Conservation (phyloP, 2,888 invertebrate genomes). For the Machimus rusticus region DNA sequence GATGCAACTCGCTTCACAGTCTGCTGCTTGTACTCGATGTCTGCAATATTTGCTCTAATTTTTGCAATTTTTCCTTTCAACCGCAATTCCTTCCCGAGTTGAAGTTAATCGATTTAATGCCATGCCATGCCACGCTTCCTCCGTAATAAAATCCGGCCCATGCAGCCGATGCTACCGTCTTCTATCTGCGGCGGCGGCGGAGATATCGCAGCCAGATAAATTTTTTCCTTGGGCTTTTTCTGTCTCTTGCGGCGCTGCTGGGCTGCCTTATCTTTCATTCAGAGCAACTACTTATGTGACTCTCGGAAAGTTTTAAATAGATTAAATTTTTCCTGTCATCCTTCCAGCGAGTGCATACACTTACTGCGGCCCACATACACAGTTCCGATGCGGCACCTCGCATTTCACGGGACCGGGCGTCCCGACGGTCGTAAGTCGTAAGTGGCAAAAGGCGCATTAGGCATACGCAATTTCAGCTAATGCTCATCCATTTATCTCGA, state of each 20-base stretch:
- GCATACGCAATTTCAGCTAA: conserved; percentile 44
- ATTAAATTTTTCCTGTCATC: conserved; percentile 36
- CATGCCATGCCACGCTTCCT: conserved; percentile 3
- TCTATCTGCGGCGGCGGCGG: background rate
- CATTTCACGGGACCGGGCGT: background rate
- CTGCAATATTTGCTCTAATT: conserved; percentile 43
- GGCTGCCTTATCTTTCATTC: conserved; percentile 21
- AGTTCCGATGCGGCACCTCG: conserved; percentile 24
- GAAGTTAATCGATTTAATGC: conserved; percentile 44
- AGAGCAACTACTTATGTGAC: conserved; percentile 26
- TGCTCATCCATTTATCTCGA: conserved; percentile 43
- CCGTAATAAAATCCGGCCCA: background rate
- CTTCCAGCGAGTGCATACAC: background rate
- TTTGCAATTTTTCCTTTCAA: conserved; percentile 44
- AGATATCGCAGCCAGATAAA: background rate
- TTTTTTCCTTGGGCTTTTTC: background rate
- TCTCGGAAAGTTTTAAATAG: conserved; percentile 36
- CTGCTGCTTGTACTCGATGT: background rate
- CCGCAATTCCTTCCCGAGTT: conserved; percentile 41
- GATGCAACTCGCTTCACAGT: background rate
- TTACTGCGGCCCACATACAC: background rate
- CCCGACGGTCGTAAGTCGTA: background rate
- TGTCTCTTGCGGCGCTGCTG: background rate
- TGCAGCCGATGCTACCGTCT: conserved; percentile 8
- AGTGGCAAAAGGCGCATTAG: conserved; percentile 39